These are phyloP conservation scores for Atherinomorus stipes DNA, from an alignment of 2,113 vertebrate species.

Conservation along the genomic window DNA sequence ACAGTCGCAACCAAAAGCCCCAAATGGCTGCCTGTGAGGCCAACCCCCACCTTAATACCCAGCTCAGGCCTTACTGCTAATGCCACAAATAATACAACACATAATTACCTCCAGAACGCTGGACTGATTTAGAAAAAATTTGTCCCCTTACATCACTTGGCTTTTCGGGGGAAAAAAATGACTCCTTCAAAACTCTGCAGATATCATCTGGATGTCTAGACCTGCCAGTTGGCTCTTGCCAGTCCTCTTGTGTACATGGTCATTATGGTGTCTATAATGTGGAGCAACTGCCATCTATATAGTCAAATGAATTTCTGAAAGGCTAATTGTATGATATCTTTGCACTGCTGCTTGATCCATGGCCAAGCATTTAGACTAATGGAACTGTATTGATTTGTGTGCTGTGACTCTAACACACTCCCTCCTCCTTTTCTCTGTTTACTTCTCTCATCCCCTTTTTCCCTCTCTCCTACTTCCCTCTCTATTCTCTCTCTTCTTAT, in stretches of 20 bases:
- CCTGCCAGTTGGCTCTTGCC: conserved; percentile 32
- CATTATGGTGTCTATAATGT: conserved; percentile 70
- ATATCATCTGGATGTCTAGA: conserved; percentile 39
- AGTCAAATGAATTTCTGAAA: conserved; percentile 76
- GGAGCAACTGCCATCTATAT: conserved; percentile 49
- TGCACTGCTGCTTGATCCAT: conserved; percentile 61
- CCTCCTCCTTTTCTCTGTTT: conserved; percentile 10
- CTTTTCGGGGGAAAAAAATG: background rate
- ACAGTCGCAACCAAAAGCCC: conserved; percentile 78
- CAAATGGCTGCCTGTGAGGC: conserved; percentile 55
- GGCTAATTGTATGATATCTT: conserved; percentile 72
- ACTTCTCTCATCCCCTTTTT: background rate
- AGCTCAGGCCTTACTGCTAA: conserved; percentile 48
- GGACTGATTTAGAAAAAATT: conserved; percentile 38
- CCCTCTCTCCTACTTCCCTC: background rate
- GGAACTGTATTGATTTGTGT: conserved; percentile 75
- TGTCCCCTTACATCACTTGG: conserved; percentile 1
- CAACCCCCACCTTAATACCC: conserved; percentile 48
- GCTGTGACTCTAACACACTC: conserved; percentile 12
- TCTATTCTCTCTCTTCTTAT: conserved; percentile 1
- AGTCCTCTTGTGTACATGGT: conserved; percentile 59
- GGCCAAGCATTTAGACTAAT: conserved; percentile 78
- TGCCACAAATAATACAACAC: conserved; percentile 49
- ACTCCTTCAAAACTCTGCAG: conserved; percentile 9
- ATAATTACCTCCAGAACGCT: conserved; percentile 52